Evolutionary conservation across 2,888 invertebrate species (phyloP), one percentile per base, ranked within the genome.

Genomic region (Pandemis heparana): DNA sequence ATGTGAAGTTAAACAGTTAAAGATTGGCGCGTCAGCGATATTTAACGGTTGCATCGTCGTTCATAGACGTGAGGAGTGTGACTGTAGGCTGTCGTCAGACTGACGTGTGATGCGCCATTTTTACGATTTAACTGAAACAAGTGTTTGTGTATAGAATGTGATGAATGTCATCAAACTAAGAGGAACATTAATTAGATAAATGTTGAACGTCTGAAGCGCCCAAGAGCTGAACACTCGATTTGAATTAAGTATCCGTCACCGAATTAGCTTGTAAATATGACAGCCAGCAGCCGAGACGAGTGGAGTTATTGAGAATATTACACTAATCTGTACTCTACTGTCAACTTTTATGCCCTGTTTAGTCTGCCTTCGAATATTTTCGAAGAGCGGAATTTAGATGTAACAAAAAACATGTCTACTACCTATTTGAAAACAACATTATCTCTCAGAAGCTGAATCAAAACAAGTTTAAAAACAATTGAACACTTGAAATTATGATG

Each of bases 211-310:
- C 43, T n/a, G 14, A 43, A 46, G 18, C 62, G 62, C 43, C 41
- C 56, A 18, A 18, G 62, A 64, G 64, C 64, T 48, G 64, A 60
- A 60, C 71, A 60, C 48, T 48, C 14, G 38, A 59, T 59, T 41
- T 23, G n/a, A 70, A 18, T 23, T 67, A 32, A 23, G 46, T 23
- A 32, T 48, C 39, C 62, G 16, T 68, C 46, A 16, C 41, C 10
- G 23, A 68, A 68, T 56, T 56, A 48, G 39, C 18, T 16, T 72
- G 66, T 67, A 67, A 72, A 72, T 72, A 72, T 53, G 53, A 53
- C 16, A 38, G 41, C 23, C n/a, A 61, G 41, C 23, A 38, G n/a
- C 46, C 56, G 8, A 18, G 60, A 60, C 7, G 38, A 53, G 18
- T 53, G 48, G 32, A 60, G 38, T n/a, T 12, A n/a, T 38, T 38